Evolutionary conservation across 2,797 vertebrate species (phyloP), one percentile per base, ranked within the genome.

Genomic region (Lindbergichthys nudifrons): DNA sequence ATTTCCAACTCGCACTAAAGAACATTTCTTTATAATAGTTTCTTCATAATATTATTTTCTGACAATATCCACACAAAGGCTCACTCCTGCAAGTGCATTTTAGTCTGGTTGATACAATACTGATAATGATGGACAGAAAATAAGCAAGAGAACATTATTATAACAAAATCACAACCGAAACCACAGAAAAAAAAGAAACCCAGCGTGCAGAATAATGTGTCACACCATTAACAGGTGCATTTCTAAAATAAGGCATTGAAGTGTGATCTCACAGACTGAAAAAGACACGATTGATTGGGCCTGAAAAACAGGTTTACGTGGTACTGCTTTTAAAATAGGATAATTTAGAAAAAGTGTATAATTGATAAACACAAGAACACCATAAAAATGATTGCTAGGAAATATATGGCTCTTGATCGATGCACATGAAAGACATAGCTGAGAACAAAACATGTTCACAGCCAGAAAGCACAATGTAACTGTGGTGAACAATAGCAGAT

Each of bases 1-100:
- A 68, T 45, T 64, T 60, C 11, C 1, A 75, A n/a, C 14, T 67
- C 39, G 57, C 8, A 52, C 23, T 46, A 53, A 58, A 54, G 4
- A 60, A 53, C 14, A 66, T 19, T 64, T 62, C 18, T 47, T 61
- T 46, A 2, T 19, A 63, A 41, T 2, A 45, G 47, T 5, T 14
- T 62, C 0, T 19, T 36, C 32, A 36, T 36, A 36, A 36, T 36
- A 36, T 7, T 36, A 36, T 36, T 36, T 36, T 36, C 32, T 36
- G 32, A 36, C 32, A 9, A 42, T 15, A 39, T 71, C 3, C 8
- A 67, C 30, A 59, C 7, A 51, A 36, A 54, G n/a, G 5, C 26
- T 26, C 26, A 26, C 26, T 26, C 26, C 26, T 26, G 26, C 36
- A 19, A 60, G 23, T 23, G 19, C 2, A 26, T 19, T 46, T 12